Percentiles rank a stretch among this genome's conserved stretches.
phyloP scores from a whole-genome alignment of 2,888 invertebrate genomes.

The Perdita meconis region DNA sequence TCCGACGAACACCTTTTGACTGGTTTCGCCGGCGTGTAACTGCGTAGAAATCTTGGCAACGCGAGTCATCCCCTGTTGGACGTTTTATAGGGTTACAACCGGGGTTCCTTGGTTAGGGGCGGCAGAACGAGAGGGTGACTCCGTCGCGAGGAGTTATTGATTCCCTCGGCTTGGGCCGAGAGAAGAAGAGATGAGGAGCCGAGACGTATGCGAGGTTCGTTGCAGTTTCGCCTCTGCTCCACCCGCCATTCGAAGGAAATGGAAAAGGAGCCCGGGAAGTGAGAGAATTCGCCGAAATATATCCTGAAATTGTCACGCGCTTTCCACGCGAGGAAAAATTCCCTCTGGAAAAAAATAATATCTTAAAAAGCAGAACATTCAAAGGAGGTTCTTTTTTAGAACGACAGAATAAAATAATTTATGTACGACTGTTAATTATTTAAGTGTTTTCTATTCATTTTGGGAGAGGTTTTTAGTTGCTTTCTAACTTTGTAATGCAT shows the following conservation, averaged over 20 bases:
- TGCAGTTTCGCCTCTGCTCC: slow-evolving; percentile 54
- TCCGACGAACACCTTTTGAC: slow-evolving; percentile 8
- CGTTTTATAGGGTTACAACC: slow-evolving; percentile 70
- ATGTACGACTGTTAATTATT: no score
- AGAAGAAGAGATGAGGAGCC: slow-evolving; percentile 66
- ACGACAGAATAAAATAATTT: no score
- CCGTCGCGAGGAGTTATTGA: slow-evolving; percentile 83
- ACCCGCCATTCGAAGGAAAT: slow-evolving; percentile 9
- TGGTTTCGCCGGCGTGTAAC: slow-evolving; percentile 34
- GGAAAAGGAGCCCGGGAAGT: not conserved
- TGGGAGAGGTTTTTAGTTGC: no score
- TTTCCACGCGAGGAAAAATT: not conserved
- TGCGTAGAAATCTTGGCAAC: slow-evolving; percentile 33
- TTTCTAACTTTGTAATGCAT: no score
- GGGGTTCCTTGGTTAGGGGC: slow-evolving; percentile 72
- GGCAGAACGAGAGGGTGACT: slow-evolving; percentile 77
- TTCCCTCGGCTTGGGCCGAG: slow-evolving; percentile 78
- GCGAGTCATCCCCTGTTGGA: slow-evolving; percentile 57
- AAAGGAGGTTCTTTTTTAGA: no score
- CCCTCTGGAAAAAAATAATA: not conserved
- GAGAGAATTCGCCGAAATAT: not conserved
- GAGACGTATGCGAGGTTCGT: slow-evolving; percentile 60
- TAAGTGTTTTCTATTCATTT: no score
- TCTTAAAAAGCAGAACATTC: no score
- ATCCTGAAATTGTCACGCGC: slow-evolving; percentile 27